Percentiles rank a stretch among this genome's conserved stretches.
phyloP scores from a whole-genome alignment of 2,797 vertebrate species.

The Xenentodon cancila region DNA sequence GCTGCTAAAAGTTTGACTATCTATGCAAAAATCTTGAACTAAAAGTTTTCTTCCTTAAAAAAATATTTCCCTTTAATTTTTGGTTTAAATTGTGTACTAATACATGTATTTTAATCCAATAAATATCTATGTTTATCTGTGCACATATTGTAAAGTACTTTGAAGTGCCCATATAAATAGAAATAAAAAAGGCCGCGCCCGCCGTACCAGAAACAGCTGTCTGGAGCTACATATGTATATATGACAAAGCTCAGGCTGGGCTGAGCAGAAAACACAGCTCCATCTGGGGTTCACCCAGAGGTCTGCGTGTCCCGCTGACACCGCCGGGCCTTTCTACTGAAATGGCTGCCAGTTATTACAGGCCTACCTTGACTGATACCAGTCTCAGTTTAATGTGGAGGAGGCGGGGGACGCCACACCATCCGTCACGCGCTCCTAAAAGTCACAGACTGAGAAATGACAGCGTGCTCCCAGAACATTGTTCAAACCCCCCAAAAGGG shows the following conservation, averaged over 20 bases:
- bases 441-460: slow-evolving; percentile 78
- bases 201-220: slow-evolving; percentile 5
- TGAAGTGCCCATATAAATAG: no score
- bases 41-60: no score
- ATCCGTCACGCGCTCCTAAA: slow-evolving; percentile 81
- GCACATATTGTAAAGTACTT: no score
- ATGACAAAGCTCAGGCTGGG: slow-evolving; percentile 52
- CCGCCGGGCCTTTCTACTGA: slow-evolving; percentile 73
- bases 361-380: slow-evolving; percentile 72
- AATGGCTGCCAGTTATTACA: slow-evolving; percentile 75
- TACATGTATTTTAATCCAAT: no score
- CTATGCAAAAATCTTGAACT: no score
- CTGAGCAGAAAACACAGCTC: slow-evolving; percentile 75
- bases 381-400: slow-evolving; percentile 75
- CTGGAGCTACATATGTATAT: slow-evolving; percentile 24
- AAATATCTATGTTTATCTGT: no score
- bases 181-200: no score
- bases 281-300: slow-evolving; percentile 75
- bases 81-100: no score
- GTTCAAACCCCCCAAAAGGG: slow-evolving; percentile 75
- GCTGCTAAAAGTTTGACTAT: no score
- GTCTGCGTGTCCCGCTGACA: slow-evolving; percentile 62
- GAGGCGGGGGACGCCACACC: slow-evolving; percentile 42
- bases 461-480: slow-evolving; percentile 70
- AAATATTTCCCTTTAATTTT: no score